Evolutionary conservation across 1,140 invertebrate species (phyloP), one percentile per base, ranked within the genome.

Genomic region (Tetramorium simillimum): DNA sequence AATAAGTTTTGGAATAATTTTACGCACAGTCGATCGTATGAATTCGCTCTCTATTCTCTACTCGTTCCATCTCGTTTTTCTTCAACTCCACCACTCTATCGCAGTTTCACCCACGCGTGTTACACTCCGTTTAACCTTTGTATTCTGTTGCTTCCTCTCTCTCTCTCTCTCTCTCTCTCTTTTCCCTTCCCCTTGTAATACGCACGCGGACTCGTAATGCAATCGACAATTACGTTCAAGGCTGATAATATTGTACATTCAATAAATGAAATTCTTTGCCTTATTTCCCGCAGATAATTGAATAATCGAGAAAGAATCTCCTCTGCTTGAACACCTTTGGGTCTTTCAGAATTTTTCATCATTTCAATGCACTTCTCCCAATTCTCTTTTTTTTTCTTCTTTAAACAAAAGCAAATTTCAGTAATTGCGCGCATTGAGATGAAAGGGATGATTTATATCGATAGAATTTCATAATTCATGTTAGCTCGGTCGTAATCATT

Each of bases 1-100:
- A 92, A 92, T 91, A 92, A 91, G 86, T 90, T 90, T 86, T 87
- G 49, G 91, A 91, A 92, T 92, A 92, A 92, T 92, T 92, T 91
- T 84, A 92, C 91, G 90, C 91, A 82, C 88, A 81, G 86, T 62
- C 86, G 90, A 92, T 90, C 90, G 86, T 86, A 88, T 90, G 90
- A 92, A 92, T 87, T 88, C 63, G 65, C 76, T 81, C 65, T 75
- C 86, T 62, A 76, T 81, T 85, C 72, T 86, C 37, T 60, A 49
- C 63, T 69, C 67, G 33, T 69, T 56, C 63, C 33, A 81, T 77
- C 78, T 56, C 65, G n/a, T 73, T 88, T 67, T 81, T 82, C 67
- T 87, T 89, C 40, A 87, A 67, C 76, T 62, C 28, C n/a, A 40
- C 40, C 67, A 28, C 62, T 86, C 76, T 81, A 75, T 81, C 69